Conservation (phyloP, 2,113 vertebrate genomes). For the Eolophus roseicapilla region DNA sequence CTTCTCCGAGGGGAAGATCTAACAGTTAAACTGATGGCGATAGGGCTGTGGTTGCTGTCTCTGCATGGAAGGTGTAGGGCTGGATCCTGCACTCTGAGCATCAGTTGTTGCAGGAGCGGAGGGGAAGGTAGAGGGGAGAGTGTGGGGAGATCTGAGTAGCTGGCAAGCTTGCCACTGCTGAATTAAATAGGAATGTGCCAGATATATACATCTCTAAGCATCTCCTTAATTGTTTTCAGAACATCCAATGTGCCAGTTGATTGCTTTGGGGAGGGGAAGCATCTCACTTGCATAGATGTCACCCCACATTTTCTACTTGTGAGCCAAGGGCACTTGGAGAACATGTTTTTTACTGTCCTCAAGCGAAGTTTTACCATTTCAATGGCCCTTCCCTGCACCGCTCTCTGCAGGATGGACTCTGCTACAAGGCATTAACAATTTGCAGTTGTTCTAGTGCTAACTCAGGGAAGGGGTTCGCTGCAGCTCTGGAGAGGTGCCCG, state of each 20-base stretch:
- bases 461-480: background rate
- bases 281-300: background rate
- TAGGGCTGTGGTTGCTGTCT: background rate
- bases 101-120: background rate
- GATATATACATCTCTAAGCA: background rate
- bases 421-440: background rate
- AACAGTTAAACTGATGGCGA: background rate
- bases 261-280: background rate
- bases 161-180: background rate
- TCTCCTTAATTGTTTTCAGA: background rate
- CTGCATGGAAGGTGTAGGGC: background rate
- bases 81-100: background rate
- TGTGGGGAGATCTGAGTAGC: background rate
- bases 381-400: rapidly evolving
- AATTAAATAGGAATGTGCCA: background rate
- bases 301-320: background rate
- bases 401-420: background rate
- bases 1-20: background rate
- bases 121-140: background rate
- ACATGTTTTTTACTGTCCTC: background rate
- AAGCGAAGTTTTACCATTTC: rapidly evolving
- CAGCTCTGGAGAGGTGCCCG: background rate
- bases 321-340: background rate
- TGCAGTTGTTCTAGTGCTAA: background rate
- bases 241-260: background rate